Conservation (phyloP, 2,113 vertebrate species). For the Nycticryphes semicollaris region DNA sequence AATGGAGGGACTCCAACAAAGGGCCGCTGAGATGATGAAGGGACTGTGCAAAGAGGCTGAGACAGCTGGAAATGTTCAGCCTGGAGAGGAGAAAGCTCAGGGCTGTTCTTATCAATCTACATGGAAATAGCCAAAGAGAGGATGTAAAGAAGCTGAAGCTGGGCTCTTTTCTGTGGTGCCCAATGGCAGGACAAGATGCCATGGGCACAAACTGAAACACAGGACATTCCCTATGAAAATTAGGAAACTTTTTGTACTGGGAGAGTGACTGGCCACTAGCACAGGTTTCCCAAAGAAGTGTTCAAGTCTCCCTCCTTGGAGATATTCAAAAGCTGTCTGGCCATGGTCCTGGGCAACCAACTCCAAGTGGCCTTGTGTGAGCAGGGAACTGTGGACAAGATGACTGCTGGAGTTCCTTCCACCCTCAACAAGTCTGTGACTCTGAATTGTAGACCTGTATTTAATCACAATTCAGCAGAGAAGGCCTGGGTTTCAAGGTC, state of each 20-base stretch:
- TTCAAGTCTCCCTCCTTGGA: not conserved
- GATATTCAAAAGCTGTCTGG: not conserved
- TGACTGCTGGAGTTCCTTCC: not conserved
- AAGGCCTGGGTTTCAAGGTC: not conserved
- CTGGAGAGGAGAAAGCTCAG: not conserved
- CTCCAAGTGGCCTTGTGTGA: not conserved
- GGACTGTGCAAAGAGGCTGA: not conserved
- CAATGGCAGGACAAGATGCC: not conserved
- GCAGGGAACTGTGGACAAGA: not conserved
- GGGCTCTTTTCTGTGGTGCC: not conserved
- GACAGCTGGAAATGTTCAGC: not conserved
- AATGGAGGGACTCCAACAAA: not conserved
- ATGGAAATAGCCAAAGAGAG: not conserved
- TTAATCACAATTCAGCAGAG: not conserved
- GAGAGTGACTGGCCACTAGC: not conserved
- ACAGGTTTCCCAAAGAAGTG: not conserved
- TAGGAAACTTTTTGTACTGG: not conserved
- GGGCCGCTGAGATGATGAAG: not conserved
- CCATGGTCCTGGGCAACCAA: not conserved
- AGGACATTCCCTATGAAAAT: not conserved
- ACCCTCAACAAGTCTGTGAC: not conserved
- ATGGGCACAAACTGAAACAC: not conserved
- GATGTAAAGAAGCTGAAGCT: not conserved
- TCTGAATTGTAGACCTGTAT: not conserved
- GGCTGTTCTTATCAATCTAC: too few species aligned